Evolutionary conservation across 2,888 invertebrate genomes (phyloP).

Genomic region (Globia sparganii): DNA sequence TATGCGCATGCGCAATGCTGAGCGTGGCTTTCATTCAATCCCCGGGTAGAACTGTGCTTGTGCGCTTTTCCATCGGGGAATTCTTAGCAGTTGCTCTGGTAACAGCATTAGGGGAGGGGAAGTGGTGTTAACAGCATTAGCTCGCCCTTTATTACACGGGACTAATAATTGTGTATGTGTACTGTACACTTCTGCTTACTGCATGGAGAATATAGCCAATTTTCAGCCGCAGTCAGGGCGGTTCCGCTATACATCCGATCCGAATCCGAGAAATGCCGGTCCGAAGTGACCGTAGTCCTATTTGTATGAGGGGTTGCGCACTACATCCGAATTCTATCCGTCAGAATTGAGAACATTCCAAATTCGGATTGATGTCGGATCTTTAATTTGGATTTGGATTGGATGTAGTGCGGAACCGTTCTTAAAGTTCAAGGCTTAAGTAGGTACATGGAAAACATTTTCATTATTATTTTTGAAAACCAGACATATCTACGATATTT

Average conservation of each 20-base stretch:
- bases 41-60: neutral
- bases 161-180: neutral
- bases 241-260: too few relatives aligned
- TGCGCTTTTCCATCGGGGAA: neutral
- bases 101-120: neutral
- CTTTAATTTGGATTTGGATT: too few relatives aligned
- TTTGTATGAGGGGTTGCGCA: too few relatives aligned
- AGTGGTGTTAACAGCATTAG: too few relatives aligned
- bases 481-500: neutral
- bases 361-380: too few relatives aligned
- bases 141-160: neutral
- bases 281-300: too few relatives aligned
- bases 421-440: too few relatives aligned
- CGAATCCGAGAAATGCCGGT: too few relatives aligned
- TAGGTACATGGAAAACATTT: neutral
- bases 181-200: neutral
- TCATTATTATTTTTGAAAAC: neutral
- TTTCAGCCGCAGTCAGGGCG: too few relatives aligned
- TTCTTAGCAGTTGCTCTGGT: neutral
- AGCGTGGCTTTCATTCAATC: neutral
- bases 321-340: too few relatives aligned
- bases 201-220: neutral
- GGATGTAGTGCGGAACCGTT: too few relatives aligned
- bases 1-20: neutral
- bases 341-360: too few relatives aligned